These are phyloP conservation scores for Tarsius wallacei DNA, from an alignment of 2,797 vertebrate species.

Conservation along the genomic window DNA sequence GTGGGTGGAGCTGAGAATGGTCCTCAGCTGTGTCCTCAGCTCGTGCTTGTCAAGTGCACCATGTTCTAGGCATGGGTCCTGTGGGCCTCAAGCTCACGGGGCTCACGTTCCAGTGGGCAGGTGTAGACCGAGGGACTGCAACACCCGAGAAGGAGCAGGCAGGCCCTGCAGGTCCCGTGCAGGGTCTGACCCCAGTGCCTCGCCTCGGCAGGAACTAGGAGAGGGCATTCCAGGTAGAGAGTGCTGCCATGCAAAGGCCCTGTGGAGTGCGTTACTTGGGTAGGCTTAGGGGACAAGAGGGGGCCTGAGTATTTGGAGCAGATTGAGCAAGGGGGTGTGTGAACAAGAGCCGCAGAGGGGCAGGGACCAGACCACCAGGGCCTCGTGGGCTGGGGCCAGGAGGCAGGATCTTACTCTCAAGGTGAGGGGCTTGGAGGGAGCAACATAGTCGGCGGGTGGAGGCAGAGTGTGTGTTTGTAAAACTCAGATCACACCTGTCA, in stretches of 20 bases:
- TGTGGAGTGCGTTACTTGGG: not conserved
- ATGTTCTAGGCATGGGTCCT: too few species aligned
- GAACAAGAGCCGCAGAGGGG: not conserved
- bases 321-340: too few species aligned
- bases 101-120: too few species aligned
- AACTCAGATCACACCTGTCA: not conserved
- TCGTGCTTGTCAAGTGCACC: too few species aligned
- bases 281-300: not conserved
- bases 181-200: too few species aligned
- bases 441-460: too few species aligned
- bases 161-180: too few species aligned
- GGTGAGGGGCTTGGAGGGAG: not conserved
- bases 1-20: too few species aligned
- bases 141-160: too few species aligned
- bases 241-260: not conserved
- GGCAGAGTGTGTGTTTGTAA: not conserved
- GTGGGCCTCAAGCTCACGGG: too few species aligned
- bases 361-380: fast-evolving
- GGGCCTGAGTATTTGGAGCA: not conserved
- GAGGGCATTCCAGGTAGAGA: not conserved
- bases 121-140: too few species aligned
- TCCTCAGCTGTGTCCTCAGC: too few species aligned
- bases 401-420: not conserved
- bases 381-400: fast-evolving
- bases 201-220: not conserved